These are phyloP conservation scores for Cyclophora punctaria DNA, from an alignment of 2,888 invertebrate species.

Conservation along the genomic window DNA sequence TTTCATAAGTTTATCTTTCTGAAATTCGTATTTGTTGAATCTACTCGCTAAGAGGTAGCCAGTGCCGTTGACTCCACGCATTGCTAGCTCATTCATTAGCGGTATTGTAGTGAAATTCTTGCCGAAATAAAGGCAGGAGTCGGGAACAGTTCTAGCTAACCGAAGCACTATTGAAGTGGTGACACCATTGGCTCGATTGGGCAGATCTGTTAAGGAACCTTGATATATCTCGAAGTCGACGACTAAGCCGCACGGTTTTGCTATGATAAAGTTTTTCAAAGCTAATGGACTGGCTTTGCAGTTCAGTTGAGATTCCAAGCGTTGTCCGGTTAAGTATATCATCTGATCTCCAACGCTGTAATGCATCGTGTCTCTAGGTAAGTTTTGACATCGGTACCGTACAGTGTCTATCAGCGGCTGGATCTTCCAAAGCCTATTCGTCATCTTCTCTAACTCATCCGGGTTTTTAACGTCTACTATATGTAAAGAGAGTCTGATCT, in stretches of 20 bases:
- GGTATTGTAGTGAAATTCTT: constrained; percentile 8
- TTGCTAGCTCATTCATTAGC: constrained; percentile 17
- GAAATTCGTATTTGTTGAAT: constrained; percentile 4
- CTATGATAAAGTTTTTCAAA: constrained; percentile 36
- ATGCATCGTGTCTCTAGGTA: constrained; percentile 15
- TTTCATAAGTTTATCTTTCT: constrained; percentile 15
- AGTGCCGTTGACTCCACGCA: constrained; percentile 10
- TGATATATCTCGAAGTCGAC: constrained; percentile 24
- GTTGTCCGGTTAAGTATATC: constrained; percentile 18
- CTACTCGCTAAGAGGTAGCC: constrained; percentile 4
- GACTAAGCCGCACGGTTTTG: constrained; percentile 18
- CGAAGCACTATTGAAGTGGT: constrained; percentile 18
- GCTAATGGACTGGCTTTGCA: constrained; percentile 32
- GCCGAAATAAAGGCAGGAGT: constrained; percentile 8
- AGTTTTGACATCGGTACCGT: constrained; percentile 18
- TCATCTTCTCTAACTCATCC: constrained; percentile 11
- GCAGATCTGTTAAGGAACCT: constrained; percentile 14
- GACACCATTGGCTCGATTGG: constrained; percentile 12
- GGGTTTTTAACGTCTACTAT: constrained; percentile 7
- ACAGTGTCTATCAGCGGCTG: constrained; percentile 27
- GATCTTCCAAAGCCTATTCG: constrained; percentile 14
- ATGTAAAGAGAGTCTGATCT: constrained; percentile 8
- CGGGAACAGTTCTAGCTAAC: constrained; percentile 13
- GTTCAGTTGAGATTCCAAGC: constrained; percentile 20
- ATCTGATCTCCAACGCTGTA: constrained; percentile 18